Conservation (phyloP, 2,888 invertebrate species). For the Frankliniella intonsa region DNA sequence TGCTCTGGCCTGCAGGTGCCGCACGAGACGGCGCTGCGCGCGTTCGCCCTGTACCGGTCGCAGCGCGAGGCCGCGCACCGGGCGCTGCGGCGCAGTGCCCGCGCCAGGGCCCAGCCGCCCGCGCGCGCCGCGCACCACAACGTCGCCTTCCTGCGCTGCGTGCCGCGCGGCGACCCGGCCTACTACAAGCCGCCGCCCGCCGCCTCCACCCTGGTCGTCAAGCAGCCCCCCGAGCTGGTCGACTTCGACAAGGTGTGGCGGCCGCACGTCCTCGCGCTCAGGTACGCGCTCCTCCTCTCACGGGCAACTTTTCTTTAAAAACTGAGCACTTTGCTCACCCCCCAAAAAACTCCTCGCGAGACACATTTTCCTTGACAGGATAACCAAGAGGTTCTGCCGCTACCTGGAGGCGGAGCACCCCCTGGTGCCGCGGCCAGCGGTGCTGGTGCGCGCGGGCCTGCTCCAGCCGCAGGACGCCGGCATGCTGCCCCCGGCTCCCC, state of each 20-base stretch:
- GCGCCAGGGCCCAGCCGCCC: not conserved
- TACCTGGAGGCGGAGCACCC: not conserved
- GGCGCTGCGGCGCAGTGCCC: not conserved
- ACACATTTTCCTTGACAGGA: not conserved
- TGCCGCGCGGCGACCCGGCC: not conserved
- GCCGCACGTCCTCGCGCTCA: not conserved
- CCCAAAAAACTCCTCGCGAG: too few species aligned
- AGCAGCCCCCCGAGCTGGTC: slow-evolving; percentile 10
- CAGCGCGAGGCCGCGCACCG: not conserved
- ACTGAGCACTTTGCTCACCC: too few species aligned
- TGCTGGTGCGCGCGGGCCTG: slow-evolving; percentile 2
- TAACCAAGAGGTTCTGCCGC: not conserved
- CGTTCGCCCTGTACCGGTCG: not conserved
- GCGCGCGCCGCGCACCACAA: not conserved
- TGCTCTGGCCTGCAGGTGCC: not conserved
- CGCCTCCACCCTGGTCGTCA: not conserved
- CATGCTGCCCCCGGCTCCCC: not conserved
- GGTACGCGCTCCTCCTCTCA: not conserved
- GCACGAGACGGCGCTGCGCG: slow-evolving; percentile 6
- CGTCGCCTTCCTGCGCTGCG: slow-evolving; percentile 9
- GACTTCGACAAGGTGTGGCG: not conserved
- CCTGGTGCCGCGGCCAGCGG: not conserved
- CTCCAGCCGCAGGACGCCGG: not conserved
- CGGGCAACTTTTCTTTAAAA: too few species aligned
- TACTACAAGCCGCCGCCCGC: not conserved